Evolutionary conservation across 2,113 vertebrate species (phyloP), one percentile per base, ranked within the genome.

Genomic region (Heptranchias perlo): DNA sequence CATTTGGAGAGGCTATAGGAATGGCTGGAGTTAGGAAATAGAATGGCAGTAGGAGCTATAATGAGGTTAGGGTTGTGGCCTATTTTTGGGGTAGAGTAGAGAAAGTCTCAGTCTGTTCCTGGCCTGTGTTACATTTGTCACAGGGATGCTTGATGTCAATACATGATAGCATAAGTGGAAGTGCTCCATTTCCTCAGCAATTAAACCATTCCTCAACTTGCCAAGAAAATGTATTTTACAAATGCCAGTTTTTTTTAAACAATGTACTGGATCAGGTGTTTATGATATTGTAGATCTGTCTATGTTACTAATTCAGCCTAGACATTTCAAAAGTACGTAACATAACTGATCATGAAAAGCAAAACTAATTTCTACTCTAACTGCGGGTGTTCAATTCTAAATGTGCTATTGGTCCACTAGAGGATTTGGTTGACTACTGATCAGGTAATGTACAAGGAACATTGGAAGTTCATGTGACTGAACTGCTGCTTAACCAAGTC

Each of bases 271-370:
- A 3, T 49, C 23, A 86, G 23, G 21, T 31, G 11, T 5, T 28
- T 4, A n/a, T 7, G 5, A 1, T 62, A 93, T 93, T 93, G 14
- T 93, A 1, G 64, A 10, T 39, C 58, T 93, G 89, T 7, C n/a
- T 1, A 10, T 35, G 16, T 62, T 23, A 62, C 58, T 2, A 62
- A 23, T 62, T 91, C 8, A 11, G 31, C 35, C 89, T 8, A 64
- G 16, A 62, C n/a, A 39, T 87, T 49, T 44, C 39, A 44, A n/a
- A 35, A 58, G 14, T 58, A 58, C 0, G 4, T 93, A 93, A 64
- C 58, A 93, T 62, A 39, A 39, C 89, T 93, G 89, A 93, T 93
- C 8, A 21, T 93, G 58, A 93, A n/a, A 93, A 93, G n/a, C 58
- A 62, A 62, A 62, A 6, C 3, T 18, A 58, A 62, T 93, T 62